phyloP scores from a whole-genome alignment of 2,113 vertebrate species.

The Passer montanus region DNA sequence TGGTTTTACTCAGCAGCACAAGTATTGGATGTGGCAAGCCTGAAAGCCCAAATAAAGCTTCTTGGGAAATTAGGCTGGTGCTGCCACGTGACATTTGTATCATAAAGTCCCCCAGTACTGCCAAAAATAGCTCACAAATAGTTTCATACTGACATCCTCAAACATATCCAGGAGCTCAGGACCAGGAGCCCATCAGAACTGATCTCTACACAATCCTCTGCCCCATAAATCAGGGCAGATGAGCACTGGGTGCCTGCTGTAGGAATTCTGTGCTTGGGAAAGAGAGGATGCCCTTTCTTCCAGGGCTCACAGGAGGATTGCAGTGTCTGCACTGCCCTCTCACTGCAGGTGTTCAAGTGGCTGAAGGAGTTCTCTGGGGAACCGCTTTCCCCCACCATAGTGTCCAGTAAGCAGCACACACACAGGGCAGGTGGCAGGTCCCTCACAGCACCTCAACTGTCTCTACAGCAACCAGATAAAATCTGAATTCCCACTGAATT shows the following conservation, averaged over 20 bases:
- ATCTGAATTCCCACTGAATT: not conserved
- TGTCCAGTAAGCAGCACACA: not conserved
- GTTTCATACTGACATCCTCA: not conserved
- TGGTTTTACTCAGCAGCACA: not conserved
- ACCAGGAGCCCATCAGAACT: not conserved
- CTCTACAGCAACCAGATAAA: not conserved
- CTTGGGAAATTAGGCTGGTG: not conserved
- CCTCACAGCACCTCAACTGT: not conserved
- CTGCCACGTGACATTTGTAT: not conserved
- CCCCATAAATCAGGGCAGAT: not conserved
- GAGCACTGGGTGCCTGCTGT: not conserved
- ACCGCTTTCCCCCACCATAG: rapidly evolving
- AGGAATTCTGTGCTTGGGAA: not conserved
- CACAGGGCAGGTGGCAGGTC: not conserved
- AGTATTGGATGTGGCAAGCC: not conserved
- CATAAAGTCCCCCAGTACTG: not conserved
- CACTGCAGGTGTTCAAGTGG: not conserved
- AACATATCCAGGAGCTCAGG: not conserved
- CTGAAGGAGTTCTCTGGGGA: not conserved
- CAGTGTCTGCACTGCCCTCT: not conserved
- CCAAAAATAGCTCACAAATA: not conserved
- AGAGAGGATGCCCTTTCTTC: not conserved
- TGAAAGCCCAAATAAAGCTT: not conserved
- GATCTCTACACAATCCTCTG: not conserved
- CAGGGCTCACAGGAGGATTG: not conserved